phyloP scores from a whole-genome alignment of 1,140 invertebrate species.

The Ganaspis sp. region DNA sequence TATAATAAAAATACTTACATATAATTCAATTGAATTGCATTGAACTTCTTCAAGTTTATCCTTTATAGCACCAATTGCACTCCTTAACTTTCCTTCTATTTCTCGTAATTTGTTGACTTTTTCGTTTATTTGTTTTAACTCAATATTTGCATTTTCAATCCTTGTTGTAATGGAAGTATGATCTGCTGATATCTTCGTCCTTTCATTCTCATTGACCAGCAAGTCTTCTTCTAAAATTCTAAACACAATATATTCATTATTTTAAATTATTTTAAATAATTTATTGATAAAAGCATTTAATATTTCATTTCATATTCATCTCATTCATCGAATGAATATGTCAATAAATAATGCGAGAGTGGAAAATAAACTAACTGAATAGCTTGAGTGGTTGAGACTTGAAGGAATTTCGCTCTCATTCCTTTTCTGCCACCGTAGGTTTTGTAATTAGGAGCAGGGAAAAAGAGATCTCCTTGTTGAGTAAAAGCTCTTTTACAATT shows the following conservation, averaged over 20 bases:
- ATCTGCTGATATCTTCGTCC: slow-evolving; percentile 31
- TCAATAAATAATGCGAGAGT: no score
- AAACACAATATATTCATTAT: slow-evolving; percentile 28
- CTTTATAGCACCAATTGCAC: slow-evolving; percentile 68
- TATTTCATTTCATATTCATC: neutral
- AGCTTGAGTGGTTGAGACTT: slow-evolving; percentile 80
- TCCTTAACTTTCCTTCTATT: slow-evolving; percentile 55
- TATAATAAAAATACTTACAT: slow-evolving; percentile 66
- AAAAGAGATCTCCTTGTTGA: slow-evolving; percentile 79
- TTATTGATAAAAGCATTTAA: neutral
- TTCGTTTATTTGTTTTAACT: slow-evolving; percentile 51
- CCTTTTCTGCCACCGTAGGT: slow-evolving; percentile 76
- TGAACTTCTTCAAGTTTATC: slow-evolving; percentile 66
- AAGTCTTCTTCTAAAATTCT: slow-evolving; percentile 63
- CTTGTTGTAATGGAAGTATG: slow-evolving; percentile 53
- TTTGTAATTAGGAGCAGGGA: slow-evolving; percentile 82
- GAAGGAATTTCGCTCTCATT: slow-evolving; percentile 77
- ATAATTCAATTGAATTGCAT: slow-evolving; percentile 56
- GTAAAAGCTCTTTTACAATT: slow-evolving; percentile 82
- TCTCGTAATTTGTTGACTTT: slow-evolving; percentile 47
- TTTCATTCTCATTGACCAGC: slow-evolving; percentile 43
- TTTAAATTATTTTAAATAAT: no score
- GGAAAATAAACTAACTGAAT: slow-evolving; percentile 70
- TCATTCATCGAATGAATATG: no score
- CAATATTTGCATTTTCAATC: slow-evolving; percentile 46